These are phyloP conservation scores for Philereme vetulata DNA, from an alignment of 2,888 invertebrate species.

Conservation along the genomic window DNA sequence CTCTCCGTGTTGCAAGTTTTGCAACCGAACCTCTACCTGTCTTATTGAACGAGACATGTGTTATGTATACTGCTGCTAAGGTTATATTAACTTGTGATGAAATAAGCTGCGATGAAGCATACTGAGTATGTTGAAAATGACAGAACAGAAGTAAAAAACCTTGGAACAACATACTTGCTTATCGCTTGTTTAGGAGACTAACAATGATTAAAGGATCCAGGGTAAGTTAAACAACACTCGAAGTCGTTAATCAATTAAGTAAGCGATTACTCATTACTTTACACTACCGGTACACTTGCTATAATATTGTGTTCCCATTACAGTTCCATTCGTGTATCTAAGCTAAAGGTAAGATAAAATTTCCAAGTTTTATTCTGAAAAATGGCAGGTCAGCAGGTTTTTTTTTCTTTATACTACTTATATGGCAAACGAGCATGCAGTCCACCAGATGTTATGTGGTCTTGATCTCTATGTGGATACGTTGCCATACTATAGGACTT, in stretches of 20 bases:
- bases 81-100: slow-evolving; percentile 27
- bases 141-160: slow-evolving; percentile 3
- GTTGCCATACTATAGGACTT: too few species aligned
- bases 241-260: slow-evolving; percentile 34
- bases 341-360: too few species aligned
- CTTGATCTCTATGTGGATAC: too few species aligned
- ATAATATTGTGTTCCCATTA: slow-evolving; percentile 23
- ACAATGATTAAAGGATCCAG: slow-evolving; percentile 31
- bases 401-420: too few species aligned
- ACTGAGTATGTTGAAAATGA: slow-evolving; percentile 1
- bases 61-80: slow-evolving; percentile 28
- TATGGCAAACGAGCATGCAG: too few species aligned
- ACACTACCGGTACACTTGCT: slow-evolving; percentile 32
- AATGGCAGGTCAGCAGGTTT: too few species aligned
- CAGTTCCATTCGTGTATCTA: slow-evolving; percentile 6
- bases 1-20: slow-evolving; percentile 48
- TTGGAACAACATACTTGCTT: slow-evolving; percentile 4
- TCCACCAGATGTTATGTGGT: too few species aligned
- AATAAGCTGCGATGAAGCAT: slow-evolving; percentile 9
- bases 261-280: slow-evolving; percentile 32
- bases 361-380: too few species aligned
- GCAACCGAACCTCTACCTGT: slow-evolving; percentile 45
- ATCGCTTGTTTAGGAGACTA: slow-evolving; percentile 27
- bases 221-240: slow-evolving; percentile 29
- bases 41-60: slow-evolving; percentile 39